Conservation (phyloP, 2,113 vertebrate species). For the Corvus hawaiiensis region DNA sequence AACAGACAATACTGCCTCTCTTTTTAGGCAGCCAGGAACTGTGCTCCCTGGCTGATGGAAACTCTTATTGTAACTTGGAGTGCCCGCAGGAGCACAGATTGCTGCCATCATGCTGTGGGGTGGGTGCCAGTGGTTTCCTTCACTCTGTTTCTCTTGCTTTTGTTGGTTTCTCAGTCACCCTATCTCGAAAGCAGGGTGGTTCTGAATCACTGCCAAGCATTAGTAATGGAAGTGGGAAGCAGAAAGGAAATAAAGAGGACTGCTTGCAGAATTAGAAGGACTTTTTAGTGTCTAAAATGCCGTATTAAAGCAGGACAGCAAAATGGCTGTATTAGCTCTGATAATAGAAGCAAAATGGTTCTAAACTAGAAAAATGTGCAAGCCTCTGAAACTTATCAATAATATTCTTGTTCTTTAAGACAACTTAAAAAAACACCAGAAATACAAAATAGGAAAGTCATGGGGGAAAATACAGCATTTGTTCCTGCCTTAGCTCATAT, state of each 20-base stretch:
- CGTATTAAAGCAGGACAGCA: neutral
- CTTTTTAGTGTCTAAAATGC: neutral
- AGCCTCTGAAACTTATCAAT: neutral
- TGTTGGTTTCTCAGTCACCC: slow-evolving; percentile 5
- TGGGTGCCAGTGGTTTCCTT: neutral
- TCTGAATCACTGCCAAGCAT: slow-evolving; percentile 25
- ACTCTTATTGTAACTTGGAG: neutral
- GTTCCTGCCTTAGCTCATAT: neutral
- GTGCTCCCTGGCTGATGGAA: neutral
- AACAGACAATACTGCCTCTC: neutral
- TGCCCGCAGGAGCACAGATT: neutral
- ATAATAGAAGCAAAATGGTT: neutral
- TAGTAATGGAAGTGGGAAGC: neutral
- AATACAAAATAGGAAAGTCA: neutral
- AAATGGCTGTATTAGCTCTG: neutral
- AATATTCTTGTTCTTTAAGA: neutral
- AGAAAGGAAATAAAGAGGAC: slow-evolving; percentile 29
- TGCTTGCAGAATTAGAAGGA: neutral
- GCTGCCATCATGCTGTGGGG: neutral
- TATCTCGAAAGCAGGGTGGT: neutral
- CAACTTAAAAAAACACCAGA: neutral
- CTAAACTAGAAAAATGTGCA: neutral
- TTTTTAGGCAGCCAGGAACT: neutral
- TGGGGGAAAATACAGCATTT: neutral
- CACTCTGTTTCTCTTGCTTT: neutral